Conservation (phyloP, 2,113 vertebrate species). For the Ophiodon elongatus region DNA sequence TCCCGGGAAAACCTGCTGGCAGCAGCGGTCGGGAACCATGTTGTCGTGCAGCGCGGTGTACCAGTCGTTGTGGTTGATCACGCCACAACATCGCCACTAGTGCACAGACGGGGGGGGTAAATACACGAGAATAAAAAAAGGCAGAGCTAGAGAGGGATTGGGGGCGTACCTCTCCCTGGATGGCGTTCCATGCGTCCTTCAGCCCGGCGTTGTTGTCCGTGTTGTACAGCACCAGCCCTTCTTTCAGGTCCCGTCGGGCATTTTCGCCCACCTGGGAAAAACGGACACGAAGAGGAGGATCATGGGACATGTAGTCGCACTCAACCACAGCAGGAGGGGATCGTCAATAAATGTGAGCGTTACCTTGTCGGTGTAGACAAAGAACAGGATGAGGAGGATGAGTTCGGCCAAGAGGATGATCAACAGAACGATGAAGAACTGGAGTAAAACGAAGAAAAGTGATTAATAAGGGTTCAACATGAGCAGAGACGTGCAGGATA, state of each 20-base stretch:
- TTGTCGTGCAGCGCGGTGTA: constrained; percentile 89
- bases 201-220: constrained; percentile 94
- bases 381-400: constrained; percentile 96
- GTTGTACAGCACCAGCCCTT: constrained; percentile 93
- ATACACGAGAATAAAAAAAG: background rate
- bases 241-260: constrained; percentile 92
- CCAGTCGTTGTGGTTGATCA: constrained; percentile 92
- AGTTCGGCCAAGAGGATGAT: constrained; percentile 94
- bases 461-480: background rate
- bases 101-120: background rate
- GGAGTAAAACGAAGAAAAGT: constrained; percentile 29
- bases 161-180: constrained; percentile 91
- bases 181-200: constrained; percentile 96
- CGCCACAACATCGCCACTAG: constrained; percentile 96
- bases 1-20: constrained; percentile 89
- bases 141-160: background rate
- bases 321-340: background rate
- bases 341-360: constrained; percentile 6
- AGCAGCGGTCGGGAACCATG: constrained; percentile 94
- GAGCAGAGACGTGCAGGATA: background rate
- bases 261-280: constrained; percentile 92
- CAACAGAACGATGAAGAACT: constrained; percentile 98
- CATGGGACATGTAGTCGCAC: background rate
- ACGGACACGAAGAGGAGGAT: background rate
- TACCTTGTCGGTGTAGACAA: constrained; percentile 97